Conservation (phyloP, 2,888 invertebrate species). For the Heliconius aoede region DNA sequence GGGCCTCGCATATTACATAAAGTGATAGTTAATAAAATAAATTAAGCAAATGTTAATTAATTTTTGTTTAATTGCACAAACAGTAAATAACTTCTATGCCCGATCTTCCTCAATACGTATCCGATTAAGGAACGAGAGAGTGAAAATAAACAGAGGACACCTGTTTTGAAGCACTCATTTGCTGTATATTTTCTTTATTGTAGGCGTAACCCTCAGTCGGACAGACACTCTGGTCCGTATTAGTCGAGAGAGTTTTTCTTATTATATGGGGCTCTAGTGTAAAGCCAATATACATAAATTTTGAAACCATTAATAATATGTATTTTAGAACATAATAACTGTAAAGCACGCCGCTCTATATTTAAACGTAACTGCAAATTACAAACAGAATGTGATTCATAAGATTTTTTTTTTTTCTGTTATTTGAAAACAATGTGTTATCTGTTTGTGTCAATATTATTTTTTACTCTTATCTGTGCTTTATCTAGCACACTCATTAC, state of each 20-base stretch:
- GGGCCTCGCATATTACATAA: background rate
- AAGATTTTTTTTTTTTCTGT: slow-evolving; percentile 24
- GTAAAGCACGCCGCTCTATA: background rate
- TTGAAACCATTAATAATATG: background rate
- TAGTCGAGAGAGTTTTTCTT: background rate
- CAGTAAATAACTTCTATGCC: background rate
- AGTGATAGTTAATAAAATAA: too few relatives aligned
- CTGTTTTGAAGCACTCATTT: background rate
- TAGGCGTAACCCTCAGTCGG: background rate
- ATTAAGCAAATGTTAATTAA: too few relatives aligned
- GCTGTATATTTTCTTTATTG: background rate
- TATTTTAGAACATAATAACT: slow-evolving; percentile 48
- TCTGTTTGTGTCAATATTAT: slow-evolving; percentile 24
- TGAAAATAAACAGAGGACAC: background rate
- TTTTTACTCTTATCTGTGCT: slow-evolving; percentile 12
- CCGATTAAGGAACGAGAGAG: too few relatives aligned
- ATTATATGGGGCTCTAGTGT: background rate
- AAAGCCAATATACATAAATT: background rate
- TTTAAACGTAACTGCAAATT: slow-evolving; percentile 58
- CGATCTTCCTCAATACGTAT: too few relatives aligned
- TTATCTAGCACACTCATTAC: slow-evolving; percentile 16
- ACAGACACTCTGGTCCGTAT: too few relatives aligned
- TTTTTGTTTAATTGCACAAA: background rate
- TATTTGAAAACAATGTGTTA: slow-evolving; percentile 27
- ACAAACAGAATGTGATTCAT: slow-evolving; percentile 51